A percentile compares a stretch with the other conserved stretches of the same genome.
Evolutionary conservation across 2,113 vertebrate species (phyloP).

Genomic region (Crypturellus undulatus): DNA sequence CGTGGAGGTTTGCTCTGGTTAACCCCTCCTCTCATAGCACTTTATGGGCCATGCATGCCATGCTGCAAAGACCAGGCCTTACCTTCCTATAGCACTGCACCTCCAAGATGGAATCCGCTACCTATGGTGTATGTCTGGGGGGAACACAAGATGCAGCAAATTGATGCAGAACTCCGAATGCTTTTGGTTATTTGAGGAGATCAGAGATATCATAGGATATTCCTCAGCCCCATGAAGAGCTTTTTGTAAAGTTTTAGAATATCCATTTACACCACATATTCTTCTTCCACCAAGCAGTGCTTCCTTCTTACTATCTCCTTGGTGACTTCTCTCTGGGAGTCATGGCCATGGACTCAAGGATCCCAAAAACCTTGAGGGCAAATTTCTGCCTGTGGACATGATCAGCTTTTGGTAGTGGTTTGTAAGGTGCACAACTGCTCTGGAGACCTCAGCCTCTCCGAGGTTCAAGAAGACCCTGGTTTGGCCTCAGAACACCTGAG

Average conservation of each 20-base stretch:
- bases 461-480: neutral
- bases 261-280: neutral
- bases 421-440: neutral
- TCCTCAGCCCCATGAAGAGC: neutral
- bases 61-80: neutral
- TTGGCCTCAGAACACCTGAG: neutral
- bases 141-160: neutral
- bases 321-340: neutral
- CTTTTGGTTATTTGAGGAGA: neutral
- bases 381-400: neutral
- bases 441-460: neutral
- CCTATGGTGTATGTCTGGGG: neutral
- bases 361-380: neutral
- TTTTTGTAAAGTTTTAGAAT: neutral
- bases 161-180: neutral
- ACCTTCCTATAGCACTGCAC: neutral
- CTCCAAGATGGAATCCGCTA: neutral
- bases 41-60: neutral
- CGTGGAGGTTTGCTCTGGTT: neutral
- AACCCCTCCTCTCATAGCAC: neutral
- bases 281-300: neutral
- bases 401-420: neutral
- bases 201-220: neutral
- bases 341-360: neutral
- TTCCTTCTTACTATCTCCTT: neutral